Evolutionary conservation across 1,140 invertebrate genomes (phyloP).

Genomic region (Trichonephila inaurata): DNA sequence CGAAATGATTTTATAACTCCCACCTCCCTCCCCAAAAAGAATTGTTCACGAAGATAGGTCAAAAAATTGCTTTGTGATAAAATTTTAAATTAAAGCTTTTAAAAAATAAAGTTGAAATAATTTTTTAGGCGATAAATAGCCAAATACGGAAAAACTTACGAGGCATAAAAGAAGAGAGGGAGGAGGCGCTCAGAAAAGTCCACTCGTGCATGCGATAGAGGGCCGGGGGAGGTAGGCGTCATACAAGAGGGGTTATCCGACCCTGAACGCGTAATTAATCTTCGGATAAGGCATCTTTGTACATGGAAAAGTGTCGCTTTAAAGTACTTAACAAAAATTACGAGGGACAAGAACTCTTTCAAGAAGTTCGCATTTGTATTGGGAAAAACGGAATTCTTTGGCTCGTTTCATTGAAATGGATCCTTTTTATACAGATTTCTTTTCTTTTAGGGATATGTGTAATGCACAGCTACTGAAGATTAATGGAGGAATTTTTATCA

Average conservation of each 20-base stretch:
- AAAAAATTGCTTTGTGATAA: too few relatives aligned
- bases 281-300: constrained; percentile 44
- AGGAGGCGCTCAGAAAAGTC: constrained; percentile 63
- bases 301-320: not conserved
- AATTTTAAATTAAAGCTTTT: too few relatives aligned
- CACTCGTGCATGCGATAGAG: constrained; percentile 49
- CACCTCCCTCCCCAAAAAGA: too few relatives aligned
- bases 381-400: not conserved
- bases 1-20: too few relatives aligned
- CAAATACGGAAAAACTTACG: not conserved
- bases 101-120: not conserved
- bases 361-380: not conserved
- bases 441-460: not conserved
- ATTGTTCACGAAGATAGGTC: too few relatives aligned
- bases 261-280: constrained; percentile 63
- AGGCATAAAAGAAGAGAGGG: not conserved
- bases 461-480: not conserved
- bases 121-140: constrained; percentile 19
- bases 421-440: not conserved
- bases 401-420: not conserved
- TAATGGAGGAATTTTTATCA: not conserved
- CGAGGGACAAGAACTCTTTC: not conserved
- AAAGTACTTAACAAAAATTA: constrained; percentile 5
- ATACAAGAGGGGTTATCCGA: constrained; percentile 46
- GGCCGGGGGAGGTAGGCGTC: constrained; percentile 43